Base-by-base conservation (phyloP, 2,797 vertebrate genomes). In the Tympanoctomys barrerae region DNA sequence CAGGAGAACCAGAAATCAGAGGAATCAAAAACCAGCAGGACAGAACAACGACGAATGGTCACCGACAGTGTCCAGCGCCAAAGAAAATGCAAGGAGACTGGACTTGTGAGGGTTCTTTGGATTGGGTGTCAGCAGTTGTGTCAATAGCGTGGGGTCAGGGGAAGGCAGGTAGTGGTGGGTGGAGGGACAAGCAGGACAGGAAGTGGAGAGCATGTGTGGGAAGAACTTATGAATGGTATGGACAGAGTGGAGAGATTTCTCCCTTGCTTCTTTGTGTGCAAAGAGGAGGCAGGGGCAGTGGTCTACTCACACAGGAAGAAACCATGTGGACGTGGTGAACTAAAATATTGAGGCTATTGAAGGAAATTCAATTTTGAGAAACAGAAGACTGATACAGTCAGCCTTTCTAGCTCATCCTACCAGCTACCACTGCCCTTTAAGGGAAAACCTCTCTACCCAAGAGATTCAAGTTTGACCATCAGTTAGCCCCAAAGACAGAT, bases 351-450 rank as follows among this genome's bases (percentile, higher is more conserved):
- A 42, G 11, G 42, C 49, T 31, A 49, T 89, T 89, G 80, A 13
- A 36, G 57, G 80, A 89, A 77, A 75, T 73, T 87, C 62, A 81
- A 26, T 49, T 89, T 64, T 39, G 57, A 89, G 77, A 79, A 83
- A 68, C 33, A 12, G 22, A 86, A 89, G 62, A 82, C 21, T 39
- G 28, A 16, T 14, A 42, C 12, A 59, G 46, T 79, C 59, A 66
- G 42, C 42, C 42, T 88, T 87, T 91, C 28, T 36, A 24, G 49
- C 52, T 90, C 10, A 33, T 73, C 31, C 66, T 87, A 77, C 92
- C 46, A 52, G 82, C 31, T 42, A 85, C 81, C 70, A 68, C 36
- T 93, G 68, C 57, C 46, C 88, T 81, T 87, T 18, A 81, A 49
- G 70, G 59, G 77, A 84, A 78, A 82, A n/a, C 1, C n/a, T 86